Evolutionary conservation across 2,888 invertebrate species (phyloP).

Genomic region (Margaritifera margaritifera): DNA sequence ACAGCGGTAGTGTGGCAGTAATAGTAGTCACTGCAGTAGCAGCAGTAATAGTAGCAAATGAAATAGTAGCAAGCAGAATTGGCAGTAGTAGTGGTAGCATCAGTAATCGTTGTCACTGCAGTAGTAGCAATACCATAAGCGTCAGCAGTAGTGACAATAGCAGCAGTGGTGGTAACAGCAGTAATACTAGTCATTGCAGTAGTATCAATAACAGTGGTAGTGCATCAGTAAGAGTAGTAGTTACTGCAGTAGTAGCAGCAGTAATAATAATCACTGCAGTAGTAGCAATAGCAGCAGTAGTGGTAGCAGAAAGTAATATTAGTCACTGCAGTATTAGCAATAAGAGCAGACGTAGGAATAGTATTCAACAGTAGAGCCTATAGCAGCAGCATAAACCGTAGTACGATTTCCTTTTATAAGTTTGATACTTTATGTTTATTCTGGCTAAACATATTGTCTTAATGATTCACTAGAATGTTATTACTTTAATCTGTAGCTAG

Average conservation of each 20-base stretch:
- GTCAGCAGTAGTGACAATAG: slow-evolving; percentile 11
- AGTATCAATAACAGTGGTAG: slow-evolving; percentile 12
- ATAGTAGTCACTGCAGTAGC: slow-evolving; percentile 9
- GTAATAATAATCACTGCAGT: slow-evolving; percentile 6
- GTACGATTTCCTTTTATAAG: too few relatives aligned
- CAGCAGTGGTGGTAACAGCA: slow-evolving; percentile 13
- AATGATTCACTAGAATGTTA: too few relatives aligned
- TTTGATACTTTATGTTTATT: too few relatives aligned
- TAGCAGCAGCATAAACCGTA: slow-evolving; percentile 4
- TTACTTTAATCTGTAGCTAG: too few relatives aligned
- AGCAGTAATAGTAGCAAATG: slow-evolving; percentile 5
- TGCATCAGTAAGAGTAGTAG: slow-evolving; percentile 12
- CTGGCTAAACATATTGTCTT: too few relatives aligned
- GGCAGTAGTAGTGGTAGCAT: slow-evolving; percentile 6
- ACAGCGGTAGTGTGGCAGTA: slow-evolving; percentile 14
- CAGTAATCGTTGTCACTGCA: background rate
- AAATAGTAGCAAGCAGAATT: slow-evolving; percentile 9
- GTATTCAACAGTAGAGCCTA: slow-evolving; percentile 6
- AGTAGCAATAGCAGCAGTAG: slow-evolving; percentile 1
- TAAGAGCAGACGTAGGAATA: slow-evolving; percentile 7
- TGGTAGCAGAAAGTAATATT: slow-evolving; percentile 8
- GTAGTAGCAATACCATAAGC: slow-evolving; percentile 2
- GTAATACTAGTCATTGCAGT: slow-evolving; percentile 11
- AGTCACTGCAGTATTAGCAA: background rate
- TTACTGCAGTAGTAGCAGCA: slow-evolving; percentile 9